Evolutionary conservation across 2,888 invertebrate species (phyloP), one percentile per base, ranked within the genome.

Genomic region (Xylota sylvarum): DNA sequence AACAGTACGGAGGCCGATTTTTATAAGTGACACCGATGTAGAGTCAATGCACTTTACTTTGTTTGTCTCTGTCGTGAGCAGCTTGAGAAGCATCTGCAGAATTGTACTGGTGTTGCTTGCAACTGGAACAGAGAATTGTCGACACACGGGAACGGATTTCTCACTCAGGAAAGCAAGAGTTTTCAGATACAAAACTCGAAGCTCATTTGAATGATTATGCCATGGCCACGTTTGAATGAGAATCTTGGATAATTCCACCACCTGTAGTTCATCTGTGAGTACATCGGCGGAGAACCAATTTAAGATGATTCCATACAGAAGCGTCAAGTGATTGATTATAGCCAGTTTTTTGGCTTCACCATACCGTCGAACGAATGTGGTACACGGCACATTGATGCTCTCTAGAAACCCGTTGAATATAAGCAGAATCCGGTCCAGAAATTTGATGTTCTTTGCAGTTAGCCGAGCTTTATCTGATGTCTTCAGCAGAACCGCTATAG

Each of bases 141-240:
- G 90, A 85, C 93, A 92, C 74, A 92, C 90, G 43, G 89, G 88
- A 14, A 92, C 79, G 0, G 92, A 92, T 74, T 91, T 89, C 65
- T 92, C 92, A 27, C 91, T 91, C 6, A 92, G 87, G 58, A 90
- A 89, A 9, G 89, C 89, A n/a, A 89, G 78, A 9, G 90, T 87
- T 23, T 90, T 89, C 5, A 93, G 82, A 12, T 89, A 88, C 5
- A 89, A 77, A 5, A 88, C 77, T 48, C 90, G 91, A 1, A 92
- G 88, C 7, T 90, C 88, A 1, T 65, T 62, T n/a, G 92, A 92
- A 50, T 92, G 90, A 7, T 89, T 89, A 6, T 90, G 80, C 92
- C 92, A 93, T 0, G 92, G 90, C 92, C 92, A 92, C 1, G 91
- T 67, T 37, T 90, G 89, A 2, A 91, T 77, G 1, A 91, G 46